A percentile compares a stretch with the other conserved stretches of the same genome.
Evolutionary conservation across 2,888 invertebrate genomes (phyloP).

Genomic region (Drosophila hawaiiensis): DNA sequence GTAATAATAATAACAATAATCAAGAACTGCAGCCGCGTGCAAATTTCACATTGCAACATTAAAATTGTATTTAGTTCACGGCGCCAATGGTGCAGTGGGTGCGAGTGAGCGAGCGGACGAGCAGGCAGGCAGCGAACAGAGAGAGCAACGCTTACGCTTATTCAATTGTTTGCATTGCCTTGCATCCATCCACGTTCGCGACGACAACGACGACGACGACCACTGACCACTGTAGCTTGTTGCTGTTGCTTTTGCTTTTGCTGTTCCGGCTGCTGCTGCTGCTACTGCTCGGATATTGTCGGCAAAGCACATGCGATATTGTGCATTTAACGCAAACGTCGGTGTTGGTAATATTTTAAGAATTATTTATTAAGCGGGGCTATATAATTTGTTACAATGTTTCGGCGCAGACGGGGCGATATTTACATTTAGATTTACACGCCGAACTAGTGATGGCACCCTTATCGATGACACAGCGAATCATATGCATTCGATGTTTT

Average conservation of each 20-base stretch:
- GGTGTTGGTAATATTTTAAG: slow-evolving; percentile 37
- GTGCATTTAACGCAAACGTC: neutral
- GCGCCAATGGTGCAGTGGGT: slow-evolving; percentile 26
- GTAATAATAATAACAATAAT: slow-evolving; percentile 33
- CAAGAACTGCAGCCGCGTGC: slow-evolving; percentile 35
- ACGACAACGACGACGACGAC: slow-evolving; percentile 24
- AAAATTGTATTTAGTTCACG: slow-evolving; percentile 30
- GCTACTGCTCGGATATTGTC: slow-evolving; percentile 1
- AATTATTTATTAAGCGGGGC: slow-evolving; percentile 31
- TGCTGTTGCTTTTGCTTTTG: slow-evolving; percentile 30
- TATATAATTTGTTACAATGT: slow-evolving; percentile 40
- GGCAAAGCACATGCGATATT: slow-evolving; percentile 8
- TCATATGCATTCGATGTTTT: slow-evolving; percentile 5
- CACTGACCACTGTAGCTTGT: slow-evolving; percentile 34
- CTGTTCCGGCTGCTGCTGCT: slow-evolving; percentile 8
- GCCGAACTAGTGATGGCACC: slow-evolving; percentile 46
- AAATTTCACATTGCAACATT: slow-evolving; percentile 39
- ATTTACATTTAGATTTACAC: slow-evolving; percentile 63
- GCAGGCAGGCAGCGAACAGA: slow-evolving; percentile 28
- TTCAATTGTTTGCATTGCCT: slow-evolving; percentile 71
- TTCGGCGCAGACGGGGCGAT: slow-evolving; percentile 54
- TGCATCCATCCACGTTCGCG: slow-evolving; percentile 55
- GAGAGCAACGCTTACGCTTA: slow-evolving; percentile 52
- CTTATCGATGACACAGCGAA: slow-evolving; percentile 29
- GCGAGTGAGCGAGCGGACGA: slow-evolving; percentile 1